phyloP scores from a whole-genome alignment of 2,888 invertebrate species.

The Epistrophella euchroma region DNA sequence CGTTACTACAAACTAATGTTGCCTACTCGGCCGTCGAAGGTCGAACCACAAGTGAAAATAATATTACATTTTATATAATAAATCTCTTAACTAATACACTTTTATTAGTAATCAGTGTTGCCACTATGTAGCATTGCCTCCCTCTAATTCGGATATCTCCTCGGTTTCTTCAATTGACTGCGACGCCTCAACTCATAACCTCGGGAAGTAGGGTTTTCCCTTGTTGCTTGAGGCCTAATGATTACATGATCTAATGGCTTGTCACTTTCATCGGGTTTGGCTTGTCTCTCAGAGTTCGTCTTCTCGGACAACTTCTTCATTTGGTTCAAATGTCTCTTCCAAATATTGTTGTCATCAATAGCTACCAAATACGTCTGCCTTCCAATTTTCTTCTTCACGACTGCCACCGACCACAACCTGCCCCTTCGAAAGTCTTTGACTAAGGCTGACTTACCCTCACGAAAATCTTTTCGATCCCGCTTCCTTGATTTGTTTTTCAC shows the following conservation, averaged over 20 bases:
- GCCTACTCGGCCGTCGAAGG: too few relatives aligned
- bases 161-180: neutral
- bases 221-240: neutral
- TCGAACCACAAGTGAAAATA: too few relatives aligned
- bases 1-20: too few relatives aligned
- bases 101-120: neutral
- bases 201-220: neutral
- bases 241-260: neutral
- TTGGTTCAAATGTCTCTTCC: conserved; percentile 13
- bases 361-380: conserved; percentile 14
- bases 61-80: too few relatives aligned
- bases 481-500: neutral
- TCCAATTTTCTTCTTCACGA: conserved; percentile 8
- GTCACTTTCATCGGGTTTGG: neutral
- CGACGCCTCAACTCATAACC: neutral
- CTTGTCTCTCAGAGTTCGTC: neutral
- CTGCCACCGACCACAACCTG: neutral
- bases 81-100: too few relatives aligned
- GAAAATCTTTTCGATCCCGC: conserved; percentile 1
- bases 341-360: neutral
- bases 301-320: conserved; percentile 8
- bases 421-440: conserved; percentile 24
- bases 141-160: neutral
- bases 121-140: neutral
- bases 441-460: conserved; percentile 11